A percentile compares a stretch with the other conserved stretches of the same genome.
Conservation (phyloP, 1,140 invertebrate species). For the Drosophila rhopaloa region DNA sequence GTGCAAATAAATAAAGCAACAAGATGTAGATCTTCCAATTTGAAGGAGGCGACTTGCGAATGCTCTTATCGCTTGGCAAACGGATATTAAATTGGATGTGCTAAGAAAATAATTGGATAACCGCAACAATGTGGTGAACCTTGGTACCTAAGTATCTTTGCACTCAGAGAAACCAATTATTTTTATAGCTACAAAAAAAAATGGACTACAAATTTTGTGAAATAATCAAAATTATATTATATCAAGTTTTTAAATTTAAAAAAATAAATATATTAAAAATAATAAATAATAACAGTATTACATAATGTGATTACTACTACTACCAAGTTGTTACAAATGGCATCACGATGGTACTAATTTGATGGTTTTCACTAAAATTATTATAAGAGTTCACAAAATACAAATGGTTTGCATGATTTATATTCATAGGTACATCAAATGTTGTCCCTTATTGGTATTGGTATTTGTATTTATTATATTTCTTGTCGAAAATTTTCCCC, state of each 20-base stretch:
- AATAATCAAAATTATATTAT: too few species aligned
- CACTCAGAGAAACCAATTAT: background rate
- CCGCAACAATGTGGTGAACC: background rate
- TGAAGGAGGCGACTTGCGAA: conserved; percentile 25
- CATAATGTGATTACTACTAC: too few species aligned
- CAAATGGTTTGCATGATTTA: conserved; percentile 2
- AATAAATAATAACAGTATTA: too few species aligned
- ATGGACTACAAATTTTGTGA: too few species aligned
- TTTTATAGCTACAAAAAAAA: too few species aligned
- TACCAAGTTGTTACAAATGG: background rate
- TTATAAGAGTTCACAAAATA: background rate
- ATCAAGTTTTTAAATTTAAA: too few species aligned
- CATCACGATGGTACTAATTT: background rate
- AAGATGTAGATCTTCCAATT: conserved; percentile 31
- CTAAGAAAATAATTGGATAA: conserved; percentile 24
- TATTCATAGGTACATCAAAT: background rate
- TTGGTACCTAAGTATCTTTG: background rate
- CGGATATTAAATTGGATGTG: conserved; percentile 31
- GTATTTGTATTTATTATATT: background rate
- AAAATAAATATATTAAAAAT: too few species aligned
- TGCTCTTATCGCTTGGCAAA: conserved; percentile 36
- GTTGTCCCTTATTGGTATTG: conserved; percentile 1
- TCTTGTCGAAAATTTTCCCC: background rate
- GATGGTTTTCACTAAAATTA: too few species aligned
- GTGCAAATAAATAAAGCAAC: conserved; percentile 78